These are phyloP conservation scores for Pangasius mekongensis DNA, from an alignment of 2,797 vertebrate species.

Conservation along the genomic window DNA sequence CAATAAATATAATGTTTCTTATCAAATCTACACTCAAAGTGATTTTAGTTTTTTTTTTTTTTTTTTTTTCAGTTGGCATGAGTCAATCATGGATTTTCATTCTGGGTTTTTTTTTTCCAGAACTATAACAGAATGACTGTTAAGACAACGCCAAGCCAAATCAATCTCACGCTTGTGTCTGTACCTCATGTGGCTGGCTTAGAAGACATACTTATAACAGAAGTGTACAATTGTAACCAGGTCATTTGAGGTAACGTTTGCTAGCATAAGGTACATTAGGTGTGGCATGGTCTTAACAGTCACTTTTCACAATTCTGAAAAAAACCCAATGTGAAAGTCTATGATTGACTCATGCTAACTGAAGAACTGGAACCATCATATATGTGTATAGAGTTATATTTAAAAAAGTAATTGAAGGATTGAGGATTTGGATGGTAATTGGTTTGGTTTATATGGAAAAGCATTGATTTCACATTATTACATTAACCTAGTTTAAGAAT, in stretches of 20 bases:
- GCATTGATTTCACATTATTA: neutral
- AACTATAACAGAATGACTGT: slow-evolving; percentile 24
- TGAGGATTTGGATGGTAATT: neutral
- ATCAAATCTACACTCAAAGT: neutral
- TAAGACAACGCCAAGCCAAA: neutral
- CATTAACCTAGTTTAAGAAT: neutral
- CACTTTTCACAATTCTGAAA: neutral
- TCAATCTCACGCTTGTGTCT: neutral
- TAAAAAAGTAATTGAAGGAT: neutral
- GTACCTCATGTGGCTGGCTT: neutral
- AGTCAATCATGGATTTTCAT: slow-evolving; percentile 48
- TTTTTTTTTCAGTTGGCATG: slow-evolving; percentile 33
- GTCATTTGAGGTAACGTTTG: slow-evolving; percentile 27
- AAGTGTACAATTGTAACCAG: neutral
- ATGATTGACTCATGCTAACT: slow-evolving; percentile 45
- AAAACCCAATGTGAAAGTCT: slow-evolving; percentile 30
- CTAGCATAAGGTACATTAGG: neutral
- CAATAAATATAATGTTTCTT: neutral
- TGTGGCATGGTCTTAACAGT: slow-evolving; percentile 6
- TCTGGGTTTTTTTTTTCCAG: neutral
- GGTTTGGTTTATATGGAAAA: neutral
- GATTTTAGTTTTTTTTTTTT: neutral
- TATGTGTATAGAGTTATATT: neutral
- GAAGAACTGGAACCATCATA: slow-evolving; percentile 2
- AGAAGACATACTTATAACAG: neutral